Base-by-base conservation (phyloP, 2,113 vertebrate species). In the Onychorhynchus coronatus region DNA sequence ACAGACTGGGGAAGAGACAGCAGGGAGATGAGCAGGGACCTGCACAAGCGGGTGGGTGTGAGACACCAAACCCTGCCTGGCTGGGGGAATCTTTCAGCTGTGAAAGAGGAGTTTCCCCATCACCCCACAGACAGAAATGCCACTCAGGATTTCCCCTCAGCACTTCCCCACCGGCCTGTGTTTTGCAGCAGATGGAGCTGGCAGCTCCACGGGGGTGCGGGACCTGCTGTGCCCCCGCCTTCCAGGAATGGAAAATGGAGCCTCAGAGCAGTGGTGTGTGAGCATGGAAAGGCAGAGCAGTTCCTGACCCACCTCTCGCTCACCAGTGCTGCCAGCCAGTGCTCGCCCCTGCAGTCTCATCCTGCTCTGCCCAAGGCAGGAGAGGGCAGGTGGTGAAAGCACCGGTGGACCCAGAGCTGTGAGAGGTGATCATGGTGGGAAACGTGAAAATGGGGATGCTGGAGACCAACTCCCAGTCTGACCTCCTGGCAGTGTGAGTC, bases 401-500 rank as follows among this genome's bases (percentile, higher is more conserved):
- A 44, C 9, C 86, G 12, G 72, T 0, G 2, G 44, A 70, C 18
- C 55, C 59, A 44, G 78, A 71, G 53, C 33, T 39, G 47, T 46
- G 47, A n/a, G 47, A 53, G 0, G 5, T 5, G 44, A 47, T 16
- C 6, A 8, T 0, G 0, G 61, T 9, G 7, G 39, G 62, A 74
- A 85, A 72, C 1, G 1, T 33, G 58, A 39, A 37, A 85, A 37
- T 5, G 18, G 11, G 8, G 46, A 41, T 56, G 39, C 42, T 76
- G 78, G 58, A 89, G 41, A 49, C 4, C 21, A 14, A 6, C 6
- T 14, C 24, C 46, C 78, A 66, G 28, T 16, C 53, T 52, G 58
- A 30, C 6, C 58, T 44, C 18, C 4, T 1, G 33, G 67, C 47
- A 70, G 59, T 8, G 28, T 0, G 1, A 59, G 16, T 31, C 83